Evolutionary conservation across 2,888 invertebrate species (phyloP).

Genomic region (Yponomeuta evonymella): DNA sequence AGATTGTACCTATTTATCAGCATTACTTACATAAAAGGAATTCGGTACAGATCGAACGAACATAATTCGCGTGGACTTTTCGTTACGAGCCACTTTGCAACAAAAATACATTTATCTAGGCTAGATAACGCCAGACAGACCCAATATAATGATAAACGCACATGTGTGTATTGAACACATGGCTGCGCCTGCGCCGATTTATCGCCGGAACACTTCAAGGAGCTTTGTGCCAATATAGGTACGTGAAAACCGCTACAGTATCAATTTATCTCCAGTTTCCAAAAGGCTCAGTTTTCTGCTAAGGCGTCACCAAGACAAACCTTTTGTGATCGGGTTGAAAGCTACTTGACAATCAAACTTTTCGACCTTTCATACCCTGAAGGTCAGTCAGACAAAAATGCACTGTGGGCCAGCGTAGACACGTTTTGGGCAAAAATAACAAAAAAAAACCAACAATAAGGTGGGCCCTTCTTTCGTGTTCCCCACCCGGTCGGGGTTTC

Average conservation of each 20-base stretch:
- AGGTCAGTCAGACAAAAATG: slow-evolving; percentile 1
- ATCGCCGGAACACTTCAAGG: neutral
- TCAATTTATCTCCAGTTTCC: neutral
- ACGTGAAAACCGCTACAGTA: neutral
- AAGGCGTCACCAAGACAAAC: neutral
- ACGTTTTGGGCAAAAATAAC: slow-evolving; percentile 4
- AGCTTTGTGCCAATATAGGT: neutral
- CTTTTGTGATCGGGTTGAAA: too few species aligned
- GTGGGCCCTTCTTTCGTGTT: slow-evolving; percentile 44
- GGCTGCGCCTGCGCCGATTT: neutral
- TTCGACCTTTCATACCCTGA: neutral
- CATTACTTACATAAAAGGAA: too few species aligned
- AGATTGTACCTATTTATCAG: too few species aligned
- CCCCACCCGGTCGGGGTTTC: slow-evolving; percentile 27
- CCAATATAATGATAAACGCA: neutral
- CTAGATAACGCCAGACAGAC: neutral
- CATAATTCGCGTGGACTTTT: too few species aligned
- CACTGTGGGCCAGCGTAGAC: neutral
- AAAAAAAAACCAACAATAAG: slow-evolving; percentile 59
- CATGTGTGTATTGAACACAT: neutral
- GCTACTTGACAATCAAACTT: too few species aligned
- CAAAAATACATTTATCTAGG: neutral
- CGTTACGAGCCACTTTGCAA: too few species aligned
- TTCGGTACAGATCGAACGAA: too few species aligned
- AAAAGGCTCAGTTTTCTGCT: neutral